These are phyloP conservation scores for Cenopis cana DNA, from an alignment of 2,888 invertebrate genomes.

Conservation along the genomic window DNA sequence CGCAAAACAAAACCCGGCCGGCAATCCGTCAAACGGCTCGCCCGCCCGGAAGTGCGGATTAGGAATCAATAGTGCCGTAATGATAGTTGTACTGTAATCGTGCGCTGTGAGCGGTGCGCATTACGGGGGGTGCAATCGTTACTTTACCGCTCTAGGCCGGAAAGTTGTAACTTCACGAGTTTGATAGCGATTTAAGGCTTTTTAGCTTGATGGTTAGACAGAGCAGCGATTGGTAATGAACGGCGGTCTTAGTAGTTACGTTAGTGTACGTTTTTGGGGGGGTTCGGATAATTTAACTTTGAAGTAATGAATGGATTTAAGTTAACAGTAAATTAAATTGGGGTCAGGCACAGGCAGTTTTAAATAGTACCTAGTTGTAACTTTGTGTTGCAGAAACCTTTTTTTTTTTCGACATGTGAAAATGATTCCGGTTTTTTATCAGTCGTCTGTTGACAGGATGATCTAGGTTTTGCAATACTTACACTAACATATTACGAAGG, in stretches of 20 bases:
- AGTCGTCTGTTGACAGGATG: too few species aligned
- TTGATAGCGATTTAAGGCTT: background rate
- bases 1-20: conserved; percentile 33
- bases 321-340: background rate
- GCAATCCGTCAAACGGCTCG: conserved; percentile 40
- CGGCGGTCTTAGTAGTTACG: background rate
- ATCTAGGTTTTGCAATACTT: too few species aligned
- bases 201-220: conserved; percentile 6
- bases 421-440: too few species aligned
- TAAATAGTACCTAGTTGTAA: too few species aligned
- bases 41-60: conserved; percentile 82
- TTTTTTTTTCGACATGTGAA: too few species aligned
- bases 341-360: background rate
- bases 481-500: too few species aligned
- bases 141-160: conserved; percentile 16
- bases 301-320: background rate
- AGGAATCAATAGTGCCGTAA: conserved; percentile 85
- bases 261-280: conserved; percentile 2
- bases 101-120: conserved; percentile 75
- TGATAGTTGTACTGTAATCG: conserved; percentile 83
- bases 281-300: background rate
- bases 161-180: conserved; percentile 5
- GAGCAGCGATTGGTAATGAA: conserved; percentile 30
- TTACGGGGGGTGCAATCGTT: conserved; percentile 46
- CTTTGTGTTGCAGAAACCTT: background rate